A percentile compares a stretch with the other conserved stretches of the same genome.
Conservation (phyloP, 2,888 invertebrate species). For the Cheilosia pagana region DNA sequence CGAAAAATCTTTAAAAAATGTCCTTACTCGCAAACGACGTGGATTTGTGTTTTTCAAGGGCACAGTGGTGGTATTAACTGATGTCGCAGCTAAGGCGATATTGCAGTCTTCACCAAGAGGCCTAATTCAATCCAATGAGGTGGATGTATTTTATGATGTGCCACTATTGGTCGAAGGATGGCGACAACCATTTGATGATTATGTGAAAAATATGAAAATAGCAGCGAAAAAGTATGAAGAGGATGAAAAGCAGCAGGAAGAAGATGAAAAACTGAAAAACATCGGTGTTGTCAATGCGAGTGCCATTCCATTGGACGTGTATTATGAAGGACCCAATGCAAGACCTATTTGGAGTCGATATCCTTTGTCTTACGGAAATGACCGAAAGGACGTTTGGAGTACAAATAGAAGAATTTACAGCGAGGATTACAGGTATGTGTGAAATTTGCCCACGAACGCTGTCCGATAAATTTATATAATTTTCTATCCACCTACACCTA, state of each 20-base stretch:
- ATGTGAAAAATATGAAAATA: neutral
- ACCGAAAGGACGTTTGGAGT: conserved; percentile 1
- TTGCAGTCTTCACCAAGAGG: conserved; percentile 16
- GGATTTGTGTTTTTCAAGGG: conserved; percentile 57
- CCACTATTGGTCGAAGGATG: conserved; percentile 56
- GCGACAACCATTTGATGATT: conserved; percentile 32
- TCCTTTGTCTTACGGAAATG: neutral
- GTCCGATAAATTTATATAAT: too few species aligned
- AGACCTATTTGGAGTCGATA: conserved; percentile 4
- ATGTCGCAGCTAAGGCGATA: conserved; percentile 24
- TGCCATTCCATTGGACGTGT: conserved; percentile 22
- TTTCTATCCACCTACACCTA: too few species aligned
- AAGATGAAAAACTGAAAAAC: conserved; percentile 23
- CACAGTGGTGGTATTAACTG: conserved; percentile 33
- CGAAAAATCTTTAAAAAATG: conserved; percentile 23
- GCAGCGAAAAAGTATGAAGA: conserved; percentile 2
- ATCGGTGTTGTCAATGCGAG: conserved; percentile 39
- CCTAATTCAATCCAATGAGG: conserved; percentile 40
- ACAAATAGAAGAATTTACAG: neutral
- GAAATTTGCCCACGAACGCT: too few species aligned
- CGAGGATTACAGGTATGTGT: too few species aligned
- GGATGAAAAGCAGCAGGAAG: neutral
- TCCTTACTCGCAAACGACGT: conserved; percentile 41
- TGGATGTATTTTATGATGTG: conserved; percentile 50
- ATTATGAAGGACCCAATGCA: neutral